A percentile compares a stretch with the other conserved stretches of the same genome.
phyloP scores from a whole-genome alignment of 2,888 invertebrate species.

The Germaria angustata region DNA sequence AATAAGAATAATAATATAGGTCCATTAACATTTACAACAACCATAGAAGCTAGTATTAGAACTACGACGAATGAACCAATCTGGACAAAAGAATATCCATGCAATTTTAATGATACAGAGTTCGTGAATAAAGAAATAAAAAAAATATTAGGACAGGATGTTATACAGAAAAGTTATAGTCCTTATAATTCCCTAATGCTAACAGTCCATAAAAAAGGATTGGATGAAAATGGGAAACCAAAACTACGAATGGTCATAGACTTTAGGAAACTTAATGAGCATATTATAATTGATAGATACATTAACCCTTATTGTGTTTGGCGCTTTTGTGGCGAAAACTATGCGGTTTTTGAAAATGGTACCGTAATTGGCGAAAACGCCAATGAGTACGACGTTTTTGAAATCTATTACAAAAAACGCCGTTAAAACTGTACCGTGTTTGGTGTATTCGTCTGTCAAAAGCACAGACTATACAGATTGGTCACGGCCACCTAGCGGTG shows the following conservation, averaged over 20 bases:
- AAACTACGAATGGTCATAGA: slow-evolving; percentile 30
- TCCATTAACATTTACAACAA: slow-evolving; percentile 17
- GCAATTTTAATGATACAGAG: slow-evolving; percentile 7
- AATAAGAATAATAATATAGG: slow-evolving; percentile 21
- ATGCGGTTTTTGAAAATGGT: too few relatives aligned
- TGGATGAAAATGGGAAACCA: slow-evolving; percentile 27
- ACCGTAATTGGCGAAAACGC: too few relatives aligned
- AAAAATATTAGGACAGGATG: slow-evolving; percentile 6
- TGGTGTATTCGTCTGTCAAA: too few relatives aligned
- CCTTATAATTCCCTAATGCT: slow-evolving; percentile 20
- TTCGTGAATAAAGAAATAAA: slow-evolving; percentile 26
- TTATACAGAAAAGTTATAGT: slow-evolving; percentile 30
- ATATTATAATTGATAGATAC: slow-evolving; percentile 2
- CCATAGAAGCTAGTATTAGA: slow-evolving; percentile 14
- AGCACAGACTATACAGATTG: too few relatives aligned
- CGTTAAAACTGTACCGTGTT: too few relatives aligned
- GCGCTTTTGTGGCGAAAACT: too few relatives aligned
- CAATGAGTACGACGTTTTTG: too few relatives aligned
- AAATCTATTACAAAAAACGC: too few relatives aligned
- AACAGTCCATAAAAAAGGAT: slow-evolving; percentile 23
- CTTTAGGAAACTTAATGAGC: slow-evolving; percentile 27
- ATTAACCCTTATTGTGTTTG: too few relatives aligned
- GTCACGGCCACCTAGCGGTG: too few relatives aligned
- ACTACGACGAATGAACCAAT: slow-evolving; percentile 1
- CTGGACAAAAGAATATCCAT: slow-evolving; percentile 15